Percentiles rank a stretch among this genome's conserved stretches.
Evolutionary conservation across 2,888 invertebrate genomes (phyloP).

Genomic region (Thymelicus sylvestris): DNA sequence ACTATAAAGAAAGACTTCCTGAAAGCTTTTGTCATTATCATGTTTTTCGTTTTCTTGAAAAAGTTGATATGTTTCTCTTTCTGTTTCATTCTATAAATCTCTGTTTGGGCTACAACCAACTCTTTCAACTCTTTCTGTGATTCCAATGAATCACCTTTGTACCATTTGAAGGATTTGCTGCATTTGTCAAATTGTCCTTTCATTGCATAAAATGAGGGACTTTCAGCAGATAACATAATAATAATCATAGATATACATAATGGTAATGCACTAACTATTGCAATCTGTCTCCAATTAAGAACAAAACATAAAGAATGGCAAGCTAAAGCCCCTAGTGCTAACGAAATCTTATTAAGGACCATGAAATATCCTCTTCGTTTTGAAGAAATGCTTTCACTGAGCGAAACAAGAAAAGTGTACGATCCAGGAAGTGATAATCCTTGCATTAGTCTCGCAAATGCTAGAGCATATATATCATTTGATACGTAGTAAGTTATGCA

Average conservation of each 20-base stretch:
- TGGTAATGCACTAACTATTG: slow-evolving; percentile 41
- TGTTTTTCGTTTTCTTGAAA: slow-evolving; percentile 29
- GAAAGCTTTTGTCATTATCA: slow-evolving; percentile 50
- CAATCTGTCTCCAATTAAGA: slow-evolving; percentile 56
- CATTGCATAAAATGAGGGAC: slow-evolving; percentile 55
- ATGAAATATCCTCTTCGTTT: slow-evolving; percentile 55
- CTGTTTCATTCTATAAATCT: background rate
- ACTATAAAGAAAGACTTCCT: slow-evolving; percentile 49
- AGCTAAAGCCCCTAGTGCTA: slow-evolving; percentile 49
- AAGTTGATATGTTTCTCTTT: background rate
- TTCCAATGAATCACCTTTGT: slow-evolving; percentile 48
- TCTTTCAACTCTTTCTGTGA: slow-evolving; percentile 51
- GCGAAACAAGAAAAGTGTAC: slow-evolving; percentile 48
- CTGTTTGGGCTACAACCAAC: slow-evolving; percentile 43
- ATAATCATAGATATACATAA: slow-evolving; percentile 44
- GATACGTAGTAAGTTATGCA: slow-evolving; percentile 53
- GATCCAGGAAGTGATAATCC: slow-evolving; percentile 51
- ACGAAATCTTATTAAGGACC: slow-evolving; percentile 48
- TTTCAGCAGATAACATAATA: slow-evolving; percentile 56
- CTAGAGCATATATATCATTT: slow-evolving; percentile 45
- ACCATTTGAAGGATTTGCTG: slow-evolving; percentile 51
- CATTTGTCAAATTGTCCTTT: slow-evolving; percentile 55
- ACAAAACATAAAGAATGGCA: slow-evolving; percentile 52
- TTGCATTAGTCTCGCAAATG: slow-evolving; percentile 52
- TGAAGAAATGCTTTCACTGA: slow-evolving; percentile 55